Percentiles rank a stretch among this genome's conserved stretches.
Conservation (phyloP, 2,888 invertebrate species). For the Limnephilus lunatus region DNA sequence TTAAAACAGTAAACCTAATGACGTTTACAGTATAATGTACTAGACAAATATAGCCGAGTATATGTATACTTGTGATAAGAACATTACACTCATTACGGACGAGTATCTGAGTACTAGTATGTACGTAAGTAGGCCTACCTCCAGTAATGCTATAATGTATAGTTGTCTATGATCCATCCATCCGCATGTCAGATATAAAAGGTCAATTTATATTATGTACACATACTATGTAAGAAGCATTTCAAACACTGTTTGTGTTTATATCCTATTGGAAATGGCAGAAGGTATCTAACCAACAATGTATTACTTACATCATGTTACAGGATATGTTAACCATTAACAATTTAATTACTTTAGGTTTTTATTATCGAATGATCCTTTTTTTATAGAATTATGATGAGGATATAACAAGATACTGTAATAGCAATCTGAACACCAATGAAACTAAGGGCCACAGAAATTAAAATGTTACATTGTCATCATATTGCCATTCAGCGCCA, state of each 20-base stretch:
- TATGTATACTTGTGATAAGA: background rate
- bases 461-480: no score
- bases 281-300: background rate
- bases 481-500: no score
- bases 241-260: background rate
- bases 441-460: no score
- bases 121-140: background rate
- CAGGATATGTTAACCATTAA: background rate
- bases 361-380: no score
- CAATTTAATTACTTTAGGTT: no score
- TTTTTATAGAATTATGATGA: no score
- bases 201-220: no score
- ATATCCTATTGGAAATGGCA: background rate
- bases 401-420: no score
- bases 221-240: no score
- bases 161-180: background rate
- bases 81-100: background rate
- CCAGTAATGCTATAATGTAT: no score
- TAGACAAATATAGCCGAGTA: background rate
- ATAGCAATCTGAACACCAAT: no score
- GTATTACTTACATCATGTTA: background rate
- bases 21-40: background rate
- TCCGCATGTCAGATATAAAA: no score
- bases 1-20: background rate
- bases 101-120: background rate